phyloP scores from a whole-genome alignment of 2,797 vertebrate species.

The Phoeniculus purpureus region DNA sequence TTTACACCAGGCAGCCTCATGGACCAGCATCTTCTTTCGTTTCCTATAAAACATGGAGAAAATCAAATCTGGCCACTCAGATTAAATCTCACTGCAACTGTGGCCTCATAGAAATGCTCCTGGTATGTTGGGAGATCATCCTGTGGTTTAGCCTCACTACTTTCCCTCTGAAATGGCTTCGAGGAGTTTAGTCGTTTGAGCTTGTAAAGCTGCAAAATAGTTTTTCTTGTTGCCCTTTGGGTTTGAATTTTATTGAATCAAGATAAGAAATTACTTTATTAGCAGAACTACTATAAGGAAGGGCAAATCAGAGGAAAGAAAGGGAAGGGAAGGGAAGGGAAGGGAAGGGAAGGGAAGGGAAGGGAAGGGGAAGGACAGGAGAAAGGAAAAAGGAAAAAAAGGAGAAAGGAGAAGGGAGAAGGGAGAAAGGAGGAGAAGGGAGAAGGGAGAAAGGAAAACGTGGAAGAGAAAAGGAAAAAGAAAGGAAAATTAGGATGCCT shows the following conservation, averaged over 20 bases:
- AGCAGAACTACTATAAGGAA: not conserved
- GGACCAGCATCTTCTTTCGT: not conserved
- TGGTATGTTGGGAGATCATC: not conserved
- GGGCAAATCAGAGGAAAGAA: not conserved
- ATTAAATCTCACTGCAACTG: not conserved
- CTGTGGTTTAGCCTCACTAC: rapidly evolving
- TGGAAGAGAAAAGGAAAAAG: no score
- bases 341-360: no score
- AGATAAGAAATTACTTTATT: not conserved
- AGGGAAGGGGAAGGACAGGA: no score
- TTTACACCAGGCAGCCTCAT: not conserved
- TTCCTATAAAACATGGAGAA: not conserved
- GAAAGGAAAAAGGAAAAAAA: not conserved
- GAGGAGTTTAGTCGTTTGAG: not conserved
- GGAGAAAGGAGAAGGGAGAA: no score
- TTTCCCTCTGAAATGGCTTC: not conserved
- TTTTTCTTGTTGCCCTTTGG: not conserved
- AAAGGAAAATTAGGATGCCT: not conserved
- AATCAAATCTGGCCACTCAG: not conserved
- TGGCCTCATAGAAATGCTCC: not conserved
- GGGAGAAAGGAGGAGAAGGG: not conserved
- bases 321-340: not conserved
- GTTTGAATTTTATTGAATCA: not conserved
- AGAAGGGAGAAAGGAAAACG: no score
- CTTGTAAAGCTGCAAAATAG: not conserved